Percentiles rank a stretch among this genome's conserved stretches.
phyloP scores from a whole-genome alignment of 2,797 vertebrate genomes.

The Oreonectes daqikongensis region DNA sequence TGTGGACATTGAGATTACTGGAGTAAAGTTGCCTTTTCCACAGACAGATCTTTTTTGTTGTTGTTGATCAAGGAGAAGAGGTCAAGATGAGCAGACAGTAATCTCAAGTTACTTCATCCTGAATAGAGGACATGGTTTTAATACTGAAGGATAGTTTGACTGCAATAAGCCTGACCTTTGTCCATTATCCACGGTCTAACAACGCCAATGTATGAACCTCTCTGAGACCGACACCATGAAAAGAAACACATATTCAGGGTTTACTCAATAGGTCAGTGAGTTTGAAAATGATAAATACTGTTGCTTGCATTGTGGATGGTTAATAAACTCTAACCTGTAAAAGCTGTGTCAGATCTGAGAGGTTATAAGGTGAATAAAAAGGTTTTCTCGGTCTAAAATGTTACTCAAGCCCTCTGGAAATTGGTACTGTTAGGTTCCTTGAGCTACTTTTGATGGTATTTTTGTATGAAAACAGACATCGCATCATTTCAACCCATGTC shows the following conservation, averaged over 20 bases:
- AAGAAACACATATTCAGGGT: not conserved
- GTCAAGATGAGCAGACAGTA: not conserved
- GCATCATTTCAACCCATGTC: no score
- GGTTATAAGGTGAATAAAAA: no score
- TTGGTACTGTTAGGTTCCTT: no score
- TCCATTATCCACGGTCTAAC: not conserved
- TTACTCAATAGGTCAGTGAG: constrained; percentile 3
- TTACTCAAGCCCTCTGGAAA: no score
- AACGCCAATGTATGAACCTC: constrained; percentile 13
- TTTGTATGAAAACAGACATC: no score
- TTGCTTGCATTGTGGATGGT: no score
- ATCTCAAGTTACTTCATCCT: not conserved
- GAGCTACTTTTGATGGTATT: no score
- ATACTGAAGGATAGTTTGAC: constrained; percentile 6
- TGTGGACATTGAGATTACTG: not conserved
- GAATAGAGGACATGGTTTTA: not conserved
- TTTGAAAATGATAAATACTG: no score
- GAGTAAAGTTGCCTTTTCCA: not conserved
- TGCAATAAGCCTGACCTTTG: constrained; percentile 9
- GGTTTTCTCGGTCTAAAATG: no score
- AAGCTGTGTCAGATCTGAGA: no score
- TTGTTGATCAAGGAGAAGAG: not conserved
- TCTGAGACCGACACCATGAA: not conserved
- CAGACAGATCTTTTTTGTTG: not conserved
- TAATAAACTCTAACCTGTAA: no score